phyloP scores from a whole-genome alignment of 2,888 invertebrate genomes.

The Pherbina coryleti region DNA sequence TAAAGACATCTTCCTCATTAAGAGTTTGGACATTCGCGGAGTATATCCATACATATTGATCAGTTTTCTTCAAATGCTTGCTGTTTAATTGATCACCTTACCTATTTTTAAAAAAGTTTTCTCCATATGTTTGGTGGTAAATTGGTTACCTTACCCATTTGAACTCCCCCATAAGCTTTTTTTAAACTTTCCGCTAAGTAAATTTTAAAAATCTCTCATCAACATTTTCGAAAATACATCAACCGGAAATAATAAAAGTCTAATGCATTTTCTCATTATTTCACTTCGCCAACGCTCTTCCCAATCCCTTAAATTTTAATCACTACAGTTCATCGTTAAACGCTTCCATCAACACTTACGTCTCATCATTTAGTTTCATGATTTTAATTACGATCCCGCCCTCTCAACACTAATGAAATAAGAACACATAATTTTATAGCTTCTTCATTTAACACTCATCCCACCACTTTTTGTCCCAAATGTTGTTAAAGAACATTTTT shows the following conservation, averaged over 20 bases:
- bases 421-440: constrained; percentile 14
- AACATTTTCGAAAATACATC: not conserved
- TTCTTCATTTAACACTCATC: not conserved
- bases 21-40: no score
- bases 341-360: not conserved
- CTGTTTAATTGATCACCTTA: no score
- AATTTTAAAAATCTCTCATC: not conserved
- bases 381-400: not conserved
- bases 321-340: not conserved
- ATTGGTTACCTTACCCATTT: not conserved
- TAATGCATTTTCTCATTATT: not conserved
- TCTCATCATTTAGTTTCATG: not conserved
- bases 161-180: not conserved
- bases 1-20: no score
- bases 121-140: no score
- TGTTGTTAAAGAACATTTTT: not conserved
- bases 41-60: no score
- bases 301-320: not conserved
- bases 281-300: not conserved
- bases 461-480: not conserved
- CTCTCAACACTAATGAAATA: not conserved
- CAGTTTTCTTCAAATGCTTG: no score
- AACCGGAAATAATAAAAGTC: constrained; percentile 27
- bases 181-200: not conserved
- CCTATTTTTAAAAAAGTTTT: no score